A percentile compares a stretch with the other conserved stretches of the same genome.
These are phyloP conservation scores for Torymus auratus DNA, from an alignment of 2,888 invertebrate species.

Conservation along the genomic window DNA sequence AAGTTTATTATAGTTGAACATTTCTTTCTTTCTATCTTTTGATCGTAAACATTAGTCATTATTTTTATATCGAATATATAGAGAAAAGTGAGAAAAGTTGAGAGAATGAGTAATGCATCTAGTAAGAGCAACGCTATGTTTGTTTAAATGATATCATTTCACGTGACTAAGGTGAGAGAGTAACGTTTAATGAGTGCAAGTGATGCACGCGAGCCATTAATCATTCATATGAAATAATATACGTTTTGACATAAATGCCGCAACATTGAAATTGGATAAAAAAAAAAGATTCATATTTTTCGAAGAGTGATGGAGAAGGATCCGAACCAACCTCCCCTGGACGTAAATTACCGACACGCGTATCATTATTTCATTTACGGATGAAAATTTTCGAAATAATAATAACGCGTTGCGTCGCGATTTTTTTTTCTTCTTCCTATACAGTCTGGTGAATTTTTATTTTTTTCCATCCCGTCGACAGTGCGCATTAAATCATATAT, in stretches of 20 bases:
- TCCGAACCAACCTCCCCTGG: no score
- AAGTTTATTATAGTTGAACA: no score
- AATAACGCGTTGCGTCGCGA: no score
- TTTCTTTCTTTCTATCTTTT: no score
- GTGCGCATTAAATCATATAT: constrained; percentile 25
- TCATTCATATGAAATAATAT: constrained; percentile 8
- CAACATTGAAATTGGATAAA: constrained; percentile 5
- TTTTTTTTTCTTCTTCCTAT: no score
- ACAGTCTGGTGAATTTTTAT: no score
- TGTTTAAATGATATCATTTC: constrained; percentile 29
- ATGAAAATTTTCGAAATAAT: no score
- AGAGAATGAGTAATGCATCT: constrained; percentile 27
- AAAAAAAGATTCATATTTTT: neutral
- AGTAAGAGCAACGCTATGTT: constrained; percentile 3
- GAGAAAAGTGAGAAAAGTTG: neutral
- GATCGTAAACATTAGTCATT: no score
- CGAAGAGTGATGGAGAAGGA: neutral
- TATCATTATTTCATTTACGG: no score
- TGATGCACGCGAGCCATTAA: constrained; percentile 21
- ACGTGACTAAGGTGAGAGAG: constrained; percentile 33
- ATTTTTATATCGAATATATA: neutral
- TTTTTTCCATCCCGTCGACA: neutral
- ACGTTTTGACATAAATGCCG: neutral
- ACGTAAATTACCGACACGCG: no score
- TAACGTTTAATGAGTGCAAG: constrained; percentile 20